Evolutionary conservation across 2,888 invertebrate genomes (phyloP).

Genomic region (Mactromeris polynyma): DNA sequence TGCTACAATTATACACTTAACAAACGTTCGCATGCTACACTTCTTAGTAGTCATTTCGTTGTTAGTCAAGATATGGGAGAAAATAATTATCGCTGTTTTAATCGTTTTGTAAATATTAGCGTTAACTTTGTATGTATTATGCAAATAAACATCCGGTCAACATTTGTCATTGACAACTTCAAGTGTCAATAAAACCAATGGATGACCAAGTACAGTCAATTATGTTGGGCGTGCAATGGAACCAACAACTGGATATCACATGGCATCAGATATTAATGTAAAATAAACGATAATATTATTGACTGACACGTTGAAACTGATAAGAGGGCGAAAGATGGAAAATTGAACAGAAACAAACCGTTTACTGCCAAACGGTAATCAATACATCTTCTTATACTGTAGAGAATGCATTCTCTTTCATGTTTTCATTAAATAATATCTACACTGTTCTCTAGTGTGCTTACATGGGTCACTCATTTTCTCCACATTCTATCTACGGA

Average conservation of each 20-base stretch:
- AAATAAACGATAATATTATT: not conserved
- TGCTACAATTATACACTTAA: too few species aligned
- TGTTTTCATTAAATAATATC: too few species aligned
- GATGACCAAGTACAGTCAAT: not conserved
- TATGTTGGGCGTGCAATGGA: not conserved
- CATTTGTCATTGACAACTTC: not conserved
- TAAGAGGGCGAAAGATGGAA: not conserved
- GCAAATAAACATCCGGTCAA: constrained; percentile 1
- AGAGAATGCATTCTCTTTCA: too few species aligned
- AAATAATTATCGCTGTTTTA: not conserved
- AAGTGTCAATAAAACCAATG: not conserved
- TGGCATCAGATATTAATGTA: not conserved
- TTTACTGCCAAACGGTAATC: not conserved
- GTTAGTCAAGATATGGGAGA: not conserved
- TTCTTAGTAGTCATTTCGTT: too few species aligned
- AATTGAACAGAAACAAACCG: not conserved
- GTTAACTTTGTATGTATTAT: not conserved
- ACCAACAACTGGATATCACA: not conserved
- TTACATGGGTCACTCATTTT: too few species aligned
- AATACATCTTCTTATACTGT: too few species aligned
- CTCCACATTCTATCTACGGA: too few species aligned
- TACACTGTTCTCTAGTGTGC: too few species aligned
- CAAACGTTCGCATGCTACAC: too few species aligned
- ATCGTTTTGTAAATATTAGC: not conserved
- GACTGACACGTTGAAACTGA: not conserved